Evolutionary conservation across 2,888 invertebrate genomes (phyloP), one percentile per base, ranked within the genome.

Genomic region (Schizotus pectinicornis): DNA sequence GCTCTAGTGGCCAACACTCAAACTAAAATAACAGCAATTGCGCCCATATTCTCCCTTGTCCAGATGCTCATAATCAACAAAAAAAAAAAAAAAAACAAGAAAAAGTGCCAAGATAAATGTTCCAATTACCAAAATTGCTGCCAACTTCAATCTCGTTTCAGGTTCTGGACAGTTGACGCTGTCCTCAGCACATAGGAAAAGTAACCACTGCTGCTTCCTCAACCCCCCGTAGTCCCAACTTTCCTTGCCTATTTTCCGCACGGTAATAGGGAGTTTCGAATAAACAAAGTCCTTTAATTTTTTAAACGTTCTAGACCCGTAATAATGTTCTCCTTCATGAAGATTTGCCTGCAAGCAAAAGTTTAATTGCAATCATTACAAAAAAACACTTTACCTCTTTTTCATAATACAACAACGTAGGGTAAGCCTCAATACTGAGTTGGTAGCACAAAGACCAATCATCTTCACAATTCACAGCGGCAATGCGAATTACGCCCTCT

Each of bases 391-490:
- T 56, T 67, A 78, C 78, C 61, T 77, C 73, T 70, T 79, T 78
- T 58, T 78, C 77, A 72, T 85, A 94, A 71, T 90, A 85, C 7
- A 92, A 77, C 11, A 94, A 80, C 0, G 91, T 86, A 0, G 94
- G 94, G 78, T 92, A 94, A 2, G 68, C 87, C 85, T 69, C 82
- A 62, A 94, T 89, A 61, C 87, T 85, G 79, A 92, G 84, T 70
- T 88, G 85, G 68, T 85, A 84, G 78, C 95, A 95, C 60, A 94
- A 82, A 38, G 84, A 81, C 81, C 89, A 91, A 73, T 94, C 91
- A 75, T 93, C 92, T 79, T 90, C 91, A 79, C 94, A 95, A 77
- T 95, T 94, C 0, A 95, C 91, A 32, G 93, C 94, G 33, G 88
- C 94, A 50, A 95, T 68, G 77, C 85, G 81, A 71, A 92, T 85